Evolutionary conservation across 1,140 invertebrate genomes (phyloP).

Genomic region (Ruditapes philippinarum): DNA sequence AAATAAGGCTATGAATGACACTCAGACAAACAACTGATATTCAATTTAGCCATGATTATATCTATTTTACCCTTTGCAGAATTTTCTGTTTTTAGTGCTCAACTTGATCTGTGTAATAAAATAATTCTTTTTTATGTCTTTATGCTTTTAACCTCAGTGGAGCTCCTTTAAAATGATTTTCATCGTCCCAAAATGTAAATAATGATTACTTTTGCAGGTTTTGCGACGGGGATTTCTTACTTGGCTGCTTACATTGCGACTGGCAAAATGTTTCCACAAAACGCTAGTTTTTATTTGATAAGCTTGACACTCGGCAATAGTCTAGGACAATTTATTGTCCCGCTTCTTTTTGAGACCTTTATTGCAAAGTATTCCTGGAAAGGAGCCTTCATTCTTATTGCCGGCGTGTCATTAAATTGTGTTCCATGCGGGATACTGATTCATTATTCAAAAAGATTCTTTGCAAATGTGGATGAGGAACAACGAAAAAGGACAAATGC

Average conservation of each 20-base stretch:
- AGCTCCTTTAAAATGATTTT: no score
- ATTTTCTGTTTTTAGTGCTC: no score
- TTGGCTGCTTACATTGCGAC: background rate
- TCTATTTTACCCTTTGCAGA: no score
- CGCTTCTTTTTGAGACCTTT: background rate
- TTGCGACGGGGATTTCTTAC: background rate
- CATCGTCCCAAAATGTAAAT: no score
- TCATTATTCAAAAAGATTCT: background rate
- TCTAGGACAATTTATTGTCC: background rate
- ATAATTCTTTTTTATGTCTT: no score
- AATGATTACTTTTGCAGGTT: background rate
- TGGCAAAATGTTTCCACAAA: background rate
- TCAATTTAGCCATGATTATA: no score
- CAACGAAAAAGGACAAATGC: background rate
- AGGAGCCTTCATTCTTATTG: constrained; percentile 8
- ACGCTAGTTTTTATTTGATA: constrained; percentile 7
- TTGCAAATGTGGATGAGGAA: background rate
- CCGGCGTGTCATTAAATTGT: background rate
- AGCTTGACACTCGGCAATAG: constrained; percentile 6
- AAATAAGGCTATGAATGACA: no score
- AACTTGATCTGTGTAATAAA: no score
- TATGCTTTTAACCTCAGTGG: no score
- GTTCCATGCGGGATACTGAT: background rate
- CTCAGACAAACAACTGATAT: no score
- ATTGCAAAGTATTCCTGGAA: constrained; percentile 9